Percentiles rank a stretch among this genome's conserved stretches.
These are phyloP conservation scores for Carcina quercana DNA, from an alignment of 2,888 invertebrate species.

Conservation along the genomic window DNA sequence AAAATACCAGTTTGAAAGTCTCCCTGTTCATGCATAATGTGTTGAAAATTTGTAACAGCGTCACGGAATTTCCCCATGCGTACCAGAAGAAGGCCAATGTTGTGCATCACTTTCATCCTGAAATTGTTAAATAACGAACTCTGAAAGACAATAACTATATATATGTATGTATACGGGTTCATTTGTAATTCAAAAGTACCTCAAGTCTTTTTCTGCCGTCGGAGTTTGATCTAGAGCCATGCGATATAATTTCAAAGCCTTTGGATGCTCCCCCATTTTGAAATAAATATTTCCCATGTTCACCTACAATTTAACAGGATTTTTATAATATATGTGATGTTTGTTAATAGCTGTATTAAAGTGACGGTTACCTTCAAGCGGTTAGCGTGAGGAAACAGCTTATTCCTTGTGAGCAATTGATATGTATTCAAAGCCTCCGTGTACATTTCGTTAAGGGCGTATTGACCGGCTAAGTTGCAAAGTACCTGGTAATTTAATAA, in stretches of 20 bases:
- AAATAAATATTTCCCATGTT: slow-evolving; percentile 99
- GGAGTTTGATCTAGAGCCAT: slow-evolving; percentile 99
- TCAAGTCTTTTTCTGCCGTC: slow-evolving; percentile 92
- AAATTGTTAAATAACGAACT: slow-evolving; percentile 9
- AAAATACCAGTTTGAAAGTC: slow-evolving; percentile 83
- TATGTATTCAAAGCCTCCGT: slow-evolving; percentile 97
- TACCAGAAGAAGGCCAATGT: slow-evolving; percentile 95
- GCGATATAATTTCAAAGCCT: slow-evolving; percentile 97
- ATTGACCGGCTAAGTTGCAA: slow-evolving; percentile 97
- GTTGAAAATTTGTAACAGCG: slow-evolving; percentile 97
- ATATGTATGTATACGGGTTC: neutral
- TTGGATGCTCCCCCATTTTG: slow-evolving; percentile 93
- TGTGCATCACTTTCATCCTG: slow-evolving; percentile 97
- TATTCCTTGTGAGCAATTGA: slow-evolving; percentile 94
- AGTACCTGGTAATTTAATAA: slow-evolving; percentile 79
- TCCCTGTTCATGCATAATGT: slow-evolving; percentile 97
- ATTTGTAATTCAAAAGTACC: slow-evolving; percentile 58
- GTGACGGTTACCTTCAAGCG: slow-evolving; percentile 82
- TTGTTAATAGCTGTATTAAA: neutral
- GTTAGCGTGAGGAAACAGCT: slow-evolving; percentile 94
- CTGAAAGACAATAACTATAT: neutral
- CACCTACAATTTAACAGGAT: slow-evolving; percentile 39
- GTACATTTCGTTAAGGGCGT: slow-evolving; percentile 94
- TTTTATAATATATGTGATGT: neutral
- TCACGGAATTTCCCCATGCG: slow-evolving; percentile 97